Base-by-base conservation (phyloP, 2,113 vertebrate genomes). In the Perognathus longimembris region DNA sequence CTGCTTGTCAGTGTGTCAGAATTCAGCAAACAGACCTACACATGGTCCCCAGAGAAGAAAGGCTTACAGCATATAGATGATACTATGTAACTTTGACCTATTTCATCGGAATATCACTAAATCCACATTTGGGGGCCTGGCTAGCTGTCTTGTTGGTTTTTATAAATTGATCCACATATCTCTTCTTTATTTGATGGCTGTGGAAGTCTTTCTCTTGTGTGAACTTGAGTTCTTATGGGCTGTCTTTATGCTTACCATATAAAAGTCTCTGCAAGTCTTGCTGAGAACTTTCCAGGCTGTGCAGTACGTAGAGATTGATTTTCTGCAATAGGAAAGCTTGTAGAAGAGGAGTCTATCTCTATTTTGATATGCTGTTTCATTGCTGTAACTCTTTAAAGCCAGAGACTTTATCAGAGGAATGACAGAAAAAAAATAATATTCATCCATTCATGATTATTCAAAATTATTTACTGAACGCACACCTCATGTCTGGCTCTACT, bases 1-100 rank as follows among this genome's bases (percentile, higher is more conserved):
- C 57, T 86, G 90, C 70, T 80, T 89, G 76, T 54, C n/a, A 64
- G 85, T 32, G 22, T 71, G 67, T 70, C 83, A 84, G 76, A 90
- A 90, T 90, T 95, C 69, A 95, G 90, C 92, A 81, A 59, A 89
- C 24, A 89, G 34, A 89, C 77, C 22, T 63, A n/a, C 15, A 76
- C 63, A 77, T 57, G 30, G 71, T 59, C 88, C 32, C 1, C 0
- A 64, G 61, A 75, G 88, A 80, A 80, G n/a, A 76, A 4, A n/a
- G 57, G 28, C 75, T 91, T 82, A 77, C 40, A 94, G 93, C 88
- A 54, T 76, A 45, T 38, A 92, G 92, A 45, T 79, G 84, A 45
- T 57, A 50, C 50, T 54, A 20, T 50, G 21, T 34, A 74, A 30
- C 85, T 83, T 78, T 93, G 86, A 94, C 88, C 90, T 89, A 7